Evolutionary conservation across 2,797 vertebrate species (phyloP).

Genomic region (Ctenochaetus hawaiiensis): DNA sequence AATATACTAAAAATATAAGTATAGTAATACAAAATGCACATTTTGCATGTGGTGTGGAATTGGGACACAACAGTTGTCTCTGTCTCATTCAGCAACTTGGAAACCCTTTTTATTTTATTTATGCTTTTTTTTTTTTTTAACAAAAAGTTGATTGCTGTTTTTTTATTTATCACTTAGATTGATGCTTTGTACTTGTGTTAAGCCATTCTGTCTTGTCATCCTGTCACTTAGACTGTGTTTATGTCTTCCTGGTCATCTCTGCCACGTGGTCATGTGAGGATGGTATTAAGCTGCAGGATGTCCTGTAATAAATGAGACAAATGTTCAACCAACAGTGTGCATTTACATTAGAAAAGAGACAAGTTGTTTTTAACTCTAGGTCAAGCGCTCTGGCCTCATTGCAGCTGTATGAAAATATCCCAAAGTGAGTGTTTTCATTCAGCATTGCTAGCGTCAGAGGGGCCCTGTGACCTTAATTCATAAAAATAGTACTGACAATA

Average conservation of each 20-base stretch:
- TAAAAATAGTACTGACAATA: not conserved
- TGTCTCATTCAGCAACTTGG: not conserved
- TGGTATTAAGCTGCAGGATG: not conserved
- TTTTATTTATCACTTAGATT: not conserved
- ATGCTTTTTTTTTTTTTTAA: too few species aligned
- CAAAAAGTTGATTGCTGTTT: too few species aligned
- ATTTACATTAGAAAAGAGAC: slow-evolving; percentile 24
- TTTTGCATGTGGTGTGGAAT: not conserved
- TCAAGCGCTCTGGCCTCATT: slow-evolving; percentile 28
- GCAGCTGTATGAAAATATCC: slow-evolving; percentile 41
- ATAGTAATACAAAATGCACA: not conserved
- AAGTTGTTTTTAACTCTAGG: slow-evolving; percentile 36
- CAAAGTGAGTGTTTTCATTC: slow-evolving; percentile 12
- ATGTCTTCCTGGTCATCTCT: slow-evolving; percentile 37
- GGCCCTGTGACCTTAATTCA: not conserved
- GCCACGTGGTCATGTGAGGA: slow-evolving; percentile 2
- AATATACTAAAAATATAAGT: not conserved
- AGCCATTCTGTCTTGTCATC: slow-evolving; percentile 19
- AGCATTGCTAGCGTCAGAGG: not conserved
- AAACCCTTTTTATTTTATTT: too few species aligned
- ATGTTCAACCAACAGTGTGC: slow-evolving; percentile 8
- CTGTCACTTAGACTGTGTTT: slow-evolving; percentile 51
- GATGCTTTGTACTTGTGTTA: slow-evolving; percentile 9
- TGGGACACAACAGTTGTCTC: slow-evolving; percentile 10
- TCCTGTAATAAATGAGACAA: slow-evolving; percentile 10